Evolutionary conservation across 2,113 vertebrate species (phyloP), one percentile per base, ranked within the genome.

Genomic region (Calyptommatus sinebrachiatus): DNA sequence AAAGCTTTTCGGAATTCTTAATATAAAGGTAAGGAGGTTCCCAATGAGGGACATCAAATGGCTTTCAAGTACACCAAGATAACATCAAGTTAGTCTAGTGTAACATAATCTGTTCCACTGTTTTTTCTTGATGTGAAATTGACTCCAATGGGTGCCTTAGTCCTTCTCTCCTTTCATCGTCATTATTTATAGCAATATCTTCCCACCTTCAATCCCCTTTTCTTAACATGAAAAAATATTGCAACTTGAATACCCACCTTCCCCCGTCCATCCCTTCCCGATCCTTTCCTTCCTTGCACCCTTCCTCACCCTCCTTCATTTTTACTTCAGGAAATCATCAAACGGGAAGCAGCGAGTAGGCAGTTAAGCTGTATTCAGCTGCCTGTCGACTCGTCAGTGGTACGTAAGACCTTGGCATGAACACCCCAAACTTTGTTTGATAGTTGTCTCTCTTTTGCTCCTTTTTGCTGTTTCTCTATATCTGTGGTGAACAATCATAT

Each of bases 341-440:
- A 99, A 95, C 95, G 95, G 93, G 98, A 99, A 95, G 98, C 99
- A 29, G 94, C 96, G 94, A 96, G 97, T 96, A 97, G 95, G 94
- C 96, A 97, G 95, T 96, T 96, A 94, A 99, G 97, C 95, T 97
- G 97, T 94, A 97, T 98, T 97, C 98, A 98, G 96, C 97, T 99
- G 95, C 97, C 98, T 95, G 94, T 98, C 95, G 96, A 99, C 93
- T 96, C 96, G 89, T 91, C 92, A 81, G 96, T 95, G 98, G 98
- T 99, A 99, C 89, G 98, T 98, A 97, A 94, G 87, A 88, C 3
- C 87, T 91, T 63, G 66, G 89, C 94, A 90, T 95, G 92, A 87
- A 86, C 88, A 91, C 89, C 78, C 72, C 80, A 84, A 1, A 41
- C n/a, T 65, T 89, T 86, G 79, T 35, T 8, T 80, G 2, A 50